Conservation (phyloP, 2,113 vertebrate genomes). For the Sapajus apella region DNA sequence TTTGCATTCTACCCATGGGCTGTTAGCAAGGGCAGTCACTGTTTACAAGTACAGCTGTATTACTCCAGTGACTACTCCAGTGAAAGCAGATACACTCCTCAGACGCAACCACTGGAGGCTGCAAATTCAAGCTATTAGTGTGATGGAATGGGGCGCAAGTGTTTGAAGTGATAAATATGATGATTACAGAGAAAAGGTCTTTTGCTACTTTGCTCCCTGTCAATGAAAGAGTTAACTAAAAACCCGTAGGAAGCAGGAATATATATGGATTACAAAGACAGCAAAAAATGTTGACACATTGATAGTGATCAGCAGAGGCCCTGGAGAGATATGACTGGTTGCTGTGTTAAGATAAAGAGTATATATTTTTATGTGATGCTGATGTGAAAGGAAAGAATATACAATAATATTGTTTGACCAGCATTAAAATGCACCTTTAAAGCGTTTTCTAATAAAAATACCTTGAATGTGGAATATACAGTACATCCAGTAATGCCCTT, state of each 20-base stretch:
- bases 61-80: too few species aligned
- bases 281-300: neutral
- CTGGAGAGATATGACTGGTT: neutral
- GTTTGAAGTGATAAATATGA: neutral
- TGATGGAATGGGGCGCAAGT: neutral
- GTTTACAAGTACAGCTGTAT: neutral
- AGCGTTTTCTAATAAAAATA: neutral
- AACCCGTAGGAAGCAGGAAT: neutral
- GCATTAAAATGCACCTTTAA: neutral
- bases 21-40: neutral
- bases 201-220: neutral
- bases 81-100: fast-evolving
- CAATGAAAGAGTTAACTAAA: neutral
- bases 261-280: neutral
- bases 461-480: neutral
- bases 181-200: neutral
- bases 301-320: neutral
- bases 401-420: neutral
- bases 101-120: neutral
- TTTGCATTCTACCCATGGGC: neutral
- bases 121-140: neutral
- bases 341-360: neutral
- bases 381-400: neutral
- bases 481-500: too few species aligned
- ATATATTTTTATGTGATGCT: neutral